phyloP scores from a whole-genome alignment of 2,888 invertebrate species.

The Noctua pronuba region DNA sequence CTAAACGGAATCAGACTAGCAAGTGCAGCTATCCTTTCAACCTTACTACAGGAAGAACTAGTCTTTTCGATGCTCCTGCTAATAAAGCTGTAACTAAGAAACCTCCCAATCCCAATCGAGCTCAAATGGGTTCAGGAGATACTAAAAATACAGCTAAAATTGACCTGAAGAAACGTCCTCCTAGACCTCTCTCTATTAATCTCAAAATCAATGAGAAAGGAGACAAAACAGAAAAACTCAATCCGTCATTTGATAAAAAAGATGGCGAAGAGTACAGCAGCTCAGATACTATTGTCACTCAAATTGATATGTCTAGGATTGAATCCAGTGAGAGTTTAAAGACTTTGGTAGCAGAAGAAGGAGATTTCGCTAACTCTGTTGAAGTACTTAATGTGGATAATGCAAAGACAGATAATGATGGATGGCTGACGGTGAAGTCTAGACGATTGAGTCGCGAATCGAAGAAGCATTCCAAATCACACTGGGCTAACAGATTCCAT shows the following conservation, averaged over 20 bases:
- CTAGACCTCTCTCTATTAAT: slow-evolving; percentile 74
- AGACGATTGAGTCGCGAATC: slow-evolving; percentile 91
- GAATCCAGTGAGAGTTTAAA: slow-evolving; percentile 88
- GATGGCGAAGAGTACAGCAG: slow-evolving; percentile 88
- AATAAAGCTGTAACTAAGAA: slow-evolving; percentile 76
- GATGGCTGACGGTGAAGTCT: slow-evolving; percentile 97
- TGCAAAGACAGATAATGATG: slow-evolving; percentile 90
- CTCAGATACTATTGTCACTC: slow-evolving; percentile 89
- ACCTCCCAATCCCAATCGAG: slow-evolving; percentile 72
- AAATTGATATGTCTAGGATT: slow-evolving; percentile 85
- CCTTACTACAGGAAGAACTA: slow-evolving; percentile 86
- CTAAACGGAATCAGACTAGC: slow-evolving; percentile 81
- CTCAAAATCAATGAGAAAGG: slow-evolving; percentile 82
- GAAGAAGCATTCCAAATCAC: slow-evolving; percentile 91
- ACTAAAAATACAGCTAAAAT: slow-evolving; percentile 75
- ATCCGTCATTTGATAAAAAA: slow-evolving; percentile 79
- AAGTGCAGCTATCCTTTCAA: slow-evolving; percentile 89
- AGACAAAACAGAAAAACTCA: slow-evolving; percentile 76
- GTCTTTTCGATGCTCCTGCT: slow-evolving; percentile 82
- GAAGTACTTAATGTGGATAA: slow-evolving; percentile 88
- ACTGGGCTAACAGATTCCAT: slow-evolving; percentile 94
- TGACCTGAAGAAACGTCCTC: slow-evolving; percentile 79
- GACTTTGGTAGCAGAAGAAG: slow-evolving; percentile 87
- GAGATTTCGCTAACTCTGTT: slow-evolving; percentile 82
- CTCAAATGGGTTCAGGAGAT: slow-evolving; percentile 81